Evolutionary conservation across 2,888 invertebrate genomes (phyloP).

Genomic region (Drosophila mayaguana): DNA sequence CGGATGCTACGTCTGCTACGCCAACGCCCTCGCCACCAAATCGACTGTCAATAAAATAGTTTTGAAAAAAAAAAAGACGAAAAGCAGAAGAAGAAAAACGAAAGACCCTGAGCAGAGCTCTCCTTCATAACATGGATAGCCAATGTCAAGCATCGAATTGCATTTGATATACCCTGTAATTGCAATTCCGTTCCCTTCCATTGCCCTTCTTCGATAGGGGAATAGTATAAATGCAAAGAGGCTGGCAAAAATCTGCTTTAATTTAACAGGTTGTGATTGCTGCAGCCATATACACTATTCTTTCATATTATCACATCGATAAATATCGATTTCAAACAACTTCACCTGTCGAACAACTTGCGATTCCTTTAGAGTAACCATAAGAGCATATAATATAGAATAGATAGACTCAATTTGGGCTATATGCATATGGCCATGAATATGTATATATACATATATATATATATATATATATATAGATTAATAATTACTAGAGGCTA

Average conservation of each 20-base stretch:
- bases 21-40: background rate
- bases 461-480: too few species aligned
- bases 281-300: too few species aligned
- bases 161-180: background rate
- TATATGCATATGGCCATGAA: background rate
- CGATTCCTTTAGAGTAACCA: too few species aligned
- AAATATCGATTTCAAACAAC: background rate
- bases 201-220: too few species aligned
- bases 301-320: background rate
- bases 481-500: background rate
- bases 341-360: background rate
- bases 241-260: too few species aligned
- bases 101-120: slow-evolving; percentile 11
- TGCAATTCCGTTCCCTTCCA: too few species aligned
- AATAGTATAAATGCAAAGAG: too few species aligned
- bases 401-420: too few species aligned
- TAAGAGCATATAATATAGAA: too few species aligned
- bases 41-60: slow-evolving; percentile 4
- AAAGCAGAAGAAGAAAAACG: background rate
- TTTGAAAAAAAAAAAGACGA: background rate
- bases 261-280: too few species aligned
- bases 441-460: too few species aligned
- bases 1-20: slow-evolving; percentile 6
- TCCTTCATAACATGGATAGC: slow-evolving; percentile 17
- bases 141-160: slow-evolving; percentile 27